phyloP scores from a whole-genome alignment of 2,797 vertebrate genomes.

The Gallinago nigripennis region DNA sequence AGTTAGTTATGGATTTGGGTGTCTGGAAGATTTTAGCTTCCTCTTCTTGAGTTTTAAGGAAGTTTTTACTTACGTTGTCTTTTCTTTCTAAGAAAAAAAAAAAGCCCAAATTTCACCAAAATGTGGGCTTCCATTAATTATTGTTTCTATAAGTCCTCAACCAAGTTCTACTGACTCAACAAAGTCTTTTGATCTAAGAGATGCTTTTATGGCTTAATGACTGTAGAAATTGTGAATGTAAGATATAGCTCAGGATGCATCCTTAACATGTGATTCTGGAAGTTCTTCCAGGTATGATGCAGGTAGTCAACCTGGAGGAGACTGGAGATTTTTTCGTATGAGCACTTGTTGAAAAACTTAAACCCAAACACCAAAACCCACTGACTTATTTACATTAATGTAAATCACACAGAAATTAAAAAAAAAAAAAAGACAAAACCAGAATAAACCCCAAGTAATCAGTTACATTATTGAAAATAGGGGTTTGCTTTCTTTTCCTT shows the following conservation, averaged over 20 bases:
- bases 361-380: not conserved
- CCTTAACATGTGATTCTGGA: not conserved
- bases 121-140: not conserved
- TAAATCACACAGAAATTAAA: not conserved
- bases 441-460: not conserved
- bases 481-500: not conserved
- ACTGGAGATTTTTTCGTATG: not conserved
- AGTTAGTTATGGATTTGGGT: not conserved
- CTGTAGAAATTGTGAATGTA: not conserved
- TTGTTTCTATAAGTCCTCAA: not conserved
- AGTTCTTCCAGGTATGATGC: not conserved
- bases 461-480: not conserved
- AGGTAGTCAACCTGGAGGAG: not conserved
- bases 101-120: not conserved
- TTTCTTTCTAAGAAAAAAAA: constrained; percentile 8
- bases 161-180: not conserved
- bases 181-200: not conserved
- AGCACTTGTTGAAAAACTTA: not conserved
- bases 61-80: not conserved
- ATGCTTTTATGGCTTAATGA: not conserved
- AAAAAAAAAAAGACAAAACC: not conserved
- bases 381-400: not conserved
- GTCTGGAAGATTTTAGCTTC: not conserved
- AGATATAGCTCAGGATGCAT: not conserved
- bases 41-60: not conserved